Evolutionary conservation across 2,888 invertebrate genomes (phyloP).

Genomic region (Drosophila koepferae): DNA sequence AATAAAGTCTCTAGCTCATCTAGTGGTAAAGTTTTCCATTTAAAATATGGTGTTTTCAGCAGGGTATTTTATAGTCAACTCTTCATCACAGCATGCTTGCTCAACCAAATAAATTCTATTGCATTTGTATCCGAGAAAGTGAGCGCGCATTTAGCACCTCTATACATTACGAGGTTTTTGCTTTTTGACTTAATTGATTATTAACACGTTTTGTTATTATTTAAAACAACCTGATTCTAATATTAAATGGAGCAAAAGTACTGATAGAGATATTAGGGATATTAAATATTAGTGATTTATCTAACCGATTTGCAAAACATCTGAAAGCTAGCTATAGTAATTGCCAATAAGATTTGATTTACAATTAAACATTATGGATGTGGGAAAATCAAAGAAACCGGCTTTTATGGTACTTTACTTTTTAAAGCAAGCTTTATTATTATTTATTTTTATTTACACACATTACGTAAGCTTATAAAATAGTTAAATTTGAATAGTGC

Average conservation of each 20-base stretch:
- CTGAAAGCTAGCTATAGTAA: background rate
- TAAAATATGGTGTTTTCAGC: background rate
- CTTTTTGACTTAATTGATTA: conserved; percentile 23
- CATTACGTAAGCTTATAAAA: background rate
- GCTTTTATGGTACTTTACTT: conserved; percentile 46
- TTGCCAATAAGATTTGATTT: conserved; percentile 4
- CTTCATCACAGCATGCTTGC: background rate
- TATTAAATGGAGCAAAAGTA: no score
- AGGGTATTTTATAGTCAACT: conserved; percentile 11
- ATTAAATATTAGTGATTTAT: no score
- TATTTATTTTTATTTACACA: conserved; percentile 17
- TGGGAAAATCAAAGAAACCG: conserved; percentile 58
- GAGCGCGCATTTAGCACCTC: conserved; percentile 66
- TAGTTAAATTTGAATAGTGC: conserved; percentile 10
- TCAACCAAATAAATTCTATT: conserved; percentile 32
- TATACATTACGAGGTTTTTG: conserved; percentile 37
- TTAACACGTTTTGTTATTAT: conserved; percentile 16
- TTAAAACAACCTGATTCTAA: no score
- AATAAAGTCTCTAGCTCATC: background rate
- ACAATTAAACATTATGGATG: conserved; percentile 13
- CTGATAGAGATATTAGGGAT: no score
- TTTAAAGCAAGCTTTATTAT: conserved; percentile 1
- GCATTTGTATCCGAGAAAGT: conserved; percentile 20
- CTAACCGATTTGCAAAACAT: background rate
- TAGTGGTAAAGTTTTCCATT: background rate